phyloP scores from a whole-genome alignment of 2,113 vertebrate species.

The Picathartes gymnocephalus region DNA sequence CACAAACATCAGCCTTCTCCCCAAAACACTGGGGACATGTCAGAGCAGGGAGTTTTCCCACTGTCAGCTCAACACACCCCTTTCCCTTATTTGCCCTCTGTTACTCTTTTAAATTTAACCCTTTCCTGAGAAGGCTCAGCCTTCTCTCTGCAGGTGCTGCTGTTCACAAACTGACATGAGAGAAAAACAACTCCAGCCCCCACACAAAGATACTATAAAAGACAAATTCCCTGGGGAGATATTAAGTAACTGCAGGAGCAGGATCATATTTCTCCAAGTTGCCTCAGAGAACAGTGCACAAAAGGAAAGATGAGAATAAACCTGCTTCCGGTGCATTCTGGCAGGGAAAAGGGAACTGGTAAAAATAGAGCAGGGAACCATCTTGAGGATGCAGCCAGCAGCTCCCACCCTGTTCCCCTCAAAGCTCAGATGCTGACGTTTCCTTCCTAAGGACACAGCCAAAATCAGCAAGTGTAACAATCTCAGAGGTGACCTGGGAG shows the following conservation, averaged over 20 bases:
- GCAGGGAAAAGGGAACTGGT: slow-evolving; percentile 46
- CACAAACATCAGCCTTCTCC: background rate
- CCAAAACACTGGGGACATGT: background rate
- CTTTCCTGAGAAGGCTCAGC: background rate
- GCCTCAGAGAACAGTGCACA: background rate
- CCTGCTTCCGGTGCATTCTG: slow-evolving; percentile 1
- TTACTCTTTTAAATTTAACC: background rate
- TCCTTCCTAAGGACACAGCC: background rate
- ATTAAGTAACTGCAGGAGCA: background rate
- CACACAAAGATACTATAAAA: background rate
- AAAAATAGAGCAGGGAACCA: slow-evolving; percentile 51
- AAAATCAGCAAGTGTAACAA: background rate
- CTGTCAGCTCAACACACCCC: background rate
- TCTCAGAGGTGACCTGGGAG: background rate
- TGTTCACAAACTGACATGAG: background rate
- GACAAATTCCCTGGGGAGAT: background rate
- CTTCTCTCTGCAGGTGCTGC: background rate
- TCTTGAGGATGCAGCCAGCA: slow-evolving; percentile 24
- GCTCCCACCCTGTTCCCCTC: background rate
- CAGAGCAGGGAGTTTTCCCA: background rate
- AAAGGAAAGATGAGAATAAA: slow-evolving; percentile 53
- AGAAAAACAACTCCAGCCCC: background rate
- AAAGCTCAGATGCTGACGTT: background rate
- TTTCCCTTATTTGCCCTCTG: background rate
- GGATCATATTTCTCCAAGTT: background rate